Conservation (phyloP, 2,888 invertebrate genomes). For the Axea sp. region DNA sequence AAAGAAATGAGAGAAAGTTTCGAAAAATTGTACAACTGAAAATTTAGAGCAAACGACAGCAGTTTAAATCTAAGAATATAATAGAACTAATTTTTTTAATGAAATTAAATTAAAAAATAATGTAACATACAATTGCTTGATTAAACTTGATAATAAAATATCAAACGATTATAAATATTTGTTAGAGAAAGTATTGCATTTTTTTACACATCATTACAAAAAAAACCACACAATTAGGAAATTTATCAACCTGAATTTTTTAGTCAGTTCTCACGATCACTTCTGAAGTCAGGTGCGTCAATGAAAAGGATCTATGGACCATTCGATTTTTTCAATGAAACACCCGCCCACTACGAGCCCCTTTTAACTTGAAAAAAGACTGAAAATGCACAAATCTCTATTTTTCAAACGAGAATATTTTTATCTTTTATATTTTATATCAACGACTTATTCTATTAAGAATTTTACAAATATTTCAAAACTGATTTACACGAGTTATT, state of each 20-base stretch:
- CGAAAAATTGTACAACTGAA: slow-evolving; percentile 21
- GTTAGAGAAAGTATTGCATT: slow-evolving; percentile 16
- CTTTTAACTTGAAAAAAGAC: slow-evolving; percentile 60
- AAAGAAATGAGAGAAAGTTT: slow-evolving; percentile 31
- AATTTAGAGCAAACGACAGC: slow-evolving; percentile 10
- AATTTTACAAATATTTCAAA: too few species aligned
- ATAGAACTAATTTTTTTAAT: not conserved
- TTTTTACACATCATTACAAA: slow-evolving; percentile 31
- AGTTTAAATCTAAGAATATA: not conserved
- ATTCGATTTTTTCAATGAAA: slow-evolving; percentile 62
- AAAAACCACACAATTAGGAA: slow-evolving; percentile 34
- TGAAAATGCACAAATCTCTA: slow-evolving; percentile 50
- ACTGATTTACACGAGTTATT: too few species aligned
- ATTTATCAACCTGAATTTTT: slow-evolving; percentile 53
- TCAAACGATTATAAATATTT: too few species aligned
- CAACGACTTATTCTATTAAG: too few species aligned
- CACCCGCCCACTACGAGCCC: slow-evolving; percentile 70
- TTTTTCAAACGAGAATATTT: slow-evolving; percentile 18
- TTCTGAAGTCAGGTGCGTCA: slow-evolving; percentile 59
- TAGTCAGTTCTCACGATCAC: slow-evolving; percentile 60
- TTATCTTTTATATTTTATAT: slow-evolving; percentile 25
- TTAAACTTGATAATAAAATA: too few species aligned
- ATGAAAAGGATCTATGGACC: slow-evolving; percentile 52
- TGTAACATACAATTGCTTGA: too few species aligned
- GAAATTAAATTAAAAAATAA: too few species aligned